Percentiles rank a stretch among this genome's conserved stretches.
These are phyloP conservation scores for Acleris sparsana DNA, from an alignment of 2,888 invertebrate genomes.

Conservation along the genomic window DNA sequence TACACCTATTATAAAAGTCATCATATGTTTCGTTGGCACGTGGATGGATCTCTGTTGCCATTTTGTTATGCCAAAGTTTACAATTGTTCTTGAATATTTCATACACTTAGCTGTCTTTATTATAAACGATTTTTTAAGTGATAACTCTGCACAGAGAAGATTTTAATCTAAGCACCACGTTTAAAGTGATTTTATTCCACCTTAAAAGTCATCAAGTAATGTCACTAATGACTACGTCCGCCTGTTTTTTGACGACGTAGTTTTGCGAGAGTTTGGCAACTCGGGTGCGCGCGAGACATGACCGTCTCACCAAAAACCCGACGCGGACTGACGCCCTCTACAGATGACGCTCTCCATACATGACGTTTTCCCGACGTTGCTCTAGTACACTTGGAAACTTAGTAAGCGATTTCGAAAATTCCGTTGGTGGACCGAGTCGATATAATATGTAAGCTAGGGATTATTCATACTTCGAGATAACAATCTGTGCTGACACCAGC, in stretches of 20 bases:
- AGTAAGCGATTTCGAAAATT: no score
- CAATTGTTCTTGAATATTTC: background rate
- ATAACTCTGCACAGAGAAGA: no score
- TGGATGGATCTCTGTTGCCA: conserved; percentile 58
- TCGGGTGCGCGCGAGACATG: background rate
- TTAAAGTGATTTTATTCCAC: no score
- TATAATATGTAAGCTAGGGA: no score
- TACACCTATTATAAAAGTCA: conserved; percentile 74
- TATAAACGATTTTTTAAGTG: background rate
- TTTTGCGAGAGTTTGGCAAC: background rate
- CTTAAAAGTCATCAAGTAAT: no score
- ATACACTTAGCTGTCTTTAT: background rate
- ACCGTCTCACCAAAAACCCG: background rate
- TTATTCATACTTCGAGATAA: no score
- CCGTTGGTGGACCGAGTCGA: no score
- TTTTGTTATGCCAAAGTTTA: conserved; percentile 43
- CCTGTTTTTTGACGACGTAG: background rate
- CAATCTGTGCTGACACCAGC: no score
- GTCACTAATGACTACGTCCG: background rate
- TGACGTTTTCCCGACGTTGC: no score
- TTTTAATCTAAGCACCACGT: no score
- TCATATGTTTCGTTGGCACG: conserved; percentile 70
- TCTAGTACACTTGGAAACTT: no score
- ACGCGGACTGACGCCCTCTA: conserved; percentile 4
- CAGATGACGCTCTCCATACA: background rate